Percentiles rank a stretch among this genome's conserved stretches.
Conservation (phyloP, 2,888 invertebrate species). For the Incurvaria masculella region DNA sequence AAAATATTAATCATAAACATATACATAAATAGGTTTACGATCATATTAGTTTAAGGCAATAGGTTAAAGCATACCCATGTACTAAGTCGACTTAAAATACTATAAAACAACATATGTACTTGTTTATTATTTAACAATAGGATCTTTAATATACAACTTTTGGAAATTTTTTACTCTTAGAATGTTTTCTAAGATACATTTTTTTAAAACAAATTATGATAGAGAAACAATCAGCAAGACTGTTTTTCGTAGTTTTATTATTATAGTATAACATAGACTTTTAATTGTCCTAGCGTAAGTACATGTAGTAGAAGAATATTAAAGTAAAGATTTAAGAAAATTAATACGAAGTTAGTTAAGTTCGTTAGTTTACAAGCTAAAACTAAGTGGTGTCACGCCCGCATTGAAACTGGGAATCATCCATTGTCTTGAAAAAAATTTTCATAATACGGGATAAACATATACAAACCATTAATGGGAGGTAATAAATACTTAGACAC, state of each 20-base stretch:
- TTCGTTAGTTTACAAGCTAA: not conserved
- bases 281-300: conserved; percentile 49
- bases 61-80: conserved; percentile 25
- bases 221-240: conserved; percentile 48
- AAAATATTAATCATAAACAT: conserved; percentile 21
- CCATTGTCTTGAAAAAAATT: not conserved
- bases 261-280: conserved; percentile 47
- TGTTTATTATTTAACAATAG: conserved; percentile 16
- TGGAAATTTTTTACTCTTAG: conserved; percentile 43
- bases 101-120: conserved; percentile 21
- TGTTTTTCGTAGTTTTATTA: conserved; percentile 37
- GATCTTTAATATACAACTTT: conserved; percentile 34
- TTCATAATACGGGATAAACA: not conserved
- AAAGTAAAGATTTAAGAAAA: conserved; percentile 27
- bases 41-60: conserved; percentile 30
- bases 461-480: not conserved
- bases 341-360: not conserved
- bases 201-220: conserved; percentile 53
- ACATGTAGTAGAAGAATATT: conserved; percentile 39
- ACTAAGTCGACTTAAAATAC: conserved; percentile 17
- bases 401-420: not conserved
- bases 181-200: conserved; percentile 34
- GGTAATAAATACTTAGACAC: too few species aligned
- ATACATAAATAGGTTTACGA: conserved; percentile 33
- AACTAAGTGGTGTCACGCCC: not conserved